phyloP scores from a whole-genome alignment of 2,113 vertebrate species.

The Diphyllodes magnificus region DNA sequence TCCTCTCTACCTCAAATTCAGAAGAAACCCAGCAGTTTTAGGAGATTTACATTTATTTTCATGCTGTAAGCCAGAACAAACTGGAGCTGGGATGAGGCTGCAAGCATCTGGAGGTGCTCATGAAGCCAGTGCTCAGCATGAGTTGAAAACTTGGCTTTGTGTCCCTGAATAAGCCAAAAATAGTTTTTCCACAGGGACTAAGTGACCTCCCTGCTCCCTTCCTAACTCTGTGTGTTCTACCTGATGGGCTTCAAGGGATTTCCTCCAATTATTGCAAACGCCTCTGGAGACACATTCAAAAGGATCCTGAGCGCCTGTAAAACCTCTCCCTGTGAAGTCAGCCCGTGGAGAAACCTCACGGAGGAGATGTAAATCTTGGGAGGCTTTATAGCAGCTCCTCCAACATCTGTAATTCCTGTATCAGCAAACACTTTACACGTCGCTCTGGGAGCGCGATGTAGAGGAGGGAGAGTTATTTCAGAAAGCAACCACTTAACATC shows the following conservation, averaged over 20 bases:
- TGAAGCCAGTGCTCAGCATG: not conserved
- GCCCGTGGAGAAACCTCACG: not conserved
- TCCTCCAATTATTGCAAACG: not conserved
- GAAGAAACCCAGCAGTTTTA: not conserved
- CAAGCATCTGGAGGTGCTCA: not conserved
- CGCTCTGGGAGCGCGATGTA: not conserved
- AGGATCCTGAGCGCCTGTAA: not conserved
- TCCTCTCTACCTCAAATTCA: not conserved
- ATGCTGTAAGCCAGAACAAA: not conserved
- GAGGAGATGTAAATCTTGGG: constrained; percentile 15
- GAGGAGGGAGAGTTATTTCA: not conserved
- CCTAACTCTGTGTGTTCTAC: not conserved
- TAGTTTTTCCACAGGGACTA: not conserved
- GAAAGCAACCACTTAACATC: not conserved
- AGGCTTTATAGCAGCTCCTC: not conserved
- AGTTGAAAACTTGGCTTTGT: not conserved
- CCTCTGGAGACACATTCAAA: not conserved
- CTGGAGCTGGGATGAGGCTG: not conserved
- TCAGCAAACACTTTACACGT: not conserved
- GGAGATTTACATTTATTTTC: not conserved
- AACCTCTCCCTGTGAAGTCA: constrained; percentile 37
- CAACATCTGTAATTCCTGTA: not conserved
- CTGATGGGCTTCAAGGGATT: not conserved
- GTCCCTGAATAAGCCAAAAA: not conserved
- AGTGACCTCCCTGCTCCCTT: not conserved